Conservation (phyloP, 2,888 invertebrate species). For the Salticus scenicus region DNA sequence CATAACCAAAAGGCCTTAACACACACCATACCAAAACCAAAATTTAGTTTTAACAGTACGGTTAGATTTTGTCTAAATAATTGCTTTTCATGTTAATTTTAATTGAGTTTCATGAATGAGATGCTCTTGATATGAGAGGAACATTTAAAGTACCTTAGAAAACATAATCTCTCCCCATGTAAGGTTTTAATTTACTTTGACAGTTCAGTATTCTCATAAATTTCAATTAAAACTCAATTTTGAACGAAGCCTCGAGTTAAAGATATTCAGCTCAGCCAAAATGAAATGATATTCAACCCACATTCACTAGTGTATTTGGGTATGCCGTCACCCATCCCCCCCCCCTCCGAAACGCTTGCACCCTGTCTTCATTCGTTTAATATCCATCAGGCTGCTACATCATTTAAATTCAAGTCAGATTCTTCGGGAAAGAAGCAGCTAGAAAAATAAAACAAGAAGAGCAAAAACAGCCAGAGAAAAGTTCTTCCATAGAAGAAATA, state of each 20-base stretch:
- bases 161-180: too few species aligned
- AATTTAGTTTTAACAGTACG: too few species aligned
- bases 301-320: background rate
- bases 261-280: background rate
- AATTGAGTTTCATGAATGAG: too few species aligned
- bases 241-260: background rate
- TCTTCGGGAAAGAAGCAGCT: constrained; percentile 7
- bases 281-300: constrained; percentile 2
- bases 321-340: background rate
- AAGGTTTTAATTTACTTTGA: too few species aligned
- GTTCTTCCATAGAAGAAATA: constrained; percentile 44
- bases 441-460: constrained; percentile 21
- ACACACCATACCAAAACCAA: too few species aligned
- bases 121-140: too few species aligned
- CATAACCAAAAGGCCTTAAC: too few species aligned
- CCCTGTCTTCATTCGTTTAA: constrained; percentile 1
- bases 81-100: too few species aligned
- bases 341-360: background rate
- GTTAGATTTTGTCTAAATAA: too few species aligned
- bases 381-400: constrained; percentile 31
- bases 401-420: constrained; percentile 64
- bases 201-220: too few species aligned
- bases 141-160: too few species aligned
- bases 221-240: background rate
- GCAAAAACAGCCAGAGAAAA: constrained; percentile 18